These are phyloP conservation scores for Origma solitaria DNA, from an alignment of 2,113 vertebrate genomes.

Conservation along the genomic window DNA sequence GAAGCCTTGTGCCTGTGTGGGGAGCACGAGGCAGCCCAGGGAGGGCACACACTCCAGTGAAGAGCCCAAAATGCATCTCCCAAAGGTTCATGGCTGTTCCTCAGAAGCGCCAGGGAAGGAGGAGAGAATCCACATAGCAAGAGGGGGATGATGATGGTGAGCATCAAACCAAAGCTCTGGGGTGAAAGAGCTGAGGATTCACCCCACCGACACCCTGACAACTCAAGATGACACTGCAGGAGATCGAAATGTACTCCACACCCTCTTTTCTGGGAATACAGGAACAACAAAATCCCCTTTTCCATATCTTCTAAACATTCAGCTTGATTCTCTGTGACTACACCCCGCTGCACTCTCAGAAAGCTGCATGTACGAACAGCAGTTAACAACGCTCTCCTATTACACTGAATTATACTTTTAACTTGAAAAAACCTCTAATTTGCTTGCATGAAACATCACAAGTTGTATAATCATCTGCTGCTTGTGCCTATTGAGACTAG, in stretches of 20 bases:
- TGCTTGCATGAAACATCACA: slow-evolving; percentile 47
- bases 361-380: not conserved
- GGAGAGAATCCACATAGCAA: not conserved
- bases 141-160: not conserved
- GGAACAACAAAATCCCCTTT: not conserved
- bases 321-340: not conserved
- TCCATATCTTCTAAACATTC: not conserved
- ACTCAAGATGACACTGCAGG: not conserved
- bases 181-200: not conserved
- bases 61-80: not conserved
- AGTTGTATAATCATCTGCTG: slow-evolving; percentile 54
- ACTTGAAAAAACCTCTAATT: slow-evolving; percentile 56
- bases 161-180: not conserved
- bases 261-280: not conserved
- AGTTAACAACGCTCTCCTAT: slow-evolving; percentile 48
- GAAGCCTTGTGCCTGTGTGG: not conserved
- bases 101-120: not conserved
- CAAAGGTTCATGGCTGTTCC: not conserved
- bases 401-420: slow-evolving; percentile 63
- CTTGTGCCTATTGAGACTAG: slow-evolving; percentile 50
- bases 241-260: not conserved
- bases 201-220: not conserved
- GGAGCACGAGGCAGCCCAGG: not conserved
- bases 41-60: not conserved
- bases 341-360: not conserved